These are phyloP conservation scores for Silvanus unidentatus DNA, from an alignment of 2,888 invertebrate genomes.

Conservation along the genomic window DNA sequence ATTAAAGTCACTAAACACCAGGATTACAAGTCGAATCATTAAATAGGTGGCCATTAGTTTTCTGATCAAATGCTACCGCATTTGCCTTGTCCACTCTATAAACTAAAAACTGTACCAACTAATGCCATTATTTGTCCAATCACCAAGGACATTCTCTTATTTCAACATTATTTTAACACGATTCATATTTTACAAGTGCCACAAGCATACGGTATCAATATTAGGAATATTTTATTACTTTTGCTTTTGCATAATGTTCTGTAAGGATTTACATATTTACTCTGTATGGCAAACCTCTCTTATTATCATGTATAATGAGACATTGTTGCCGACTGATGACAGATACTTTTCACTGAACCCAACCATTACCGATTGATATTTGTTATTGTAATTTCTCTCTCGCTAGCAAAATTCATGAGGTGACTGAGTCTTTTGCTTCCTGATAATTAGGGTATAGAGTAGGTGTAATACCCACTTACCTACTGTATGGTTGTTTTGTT, in stretches of 20 bases:
- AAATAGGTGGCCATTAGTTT: slow-evolving; percentile 30
- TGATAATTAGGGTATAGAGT: slow-evolving; percentile 14
- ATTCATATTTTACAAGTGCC: slow-evolving; percentile 7
- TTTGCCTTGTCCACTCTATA: slow-evolving; percentile 25
- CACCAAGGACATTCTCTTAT: slow-evolving; percentile 20
- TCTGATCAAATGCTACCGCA: slow-evolving; percentile 35
- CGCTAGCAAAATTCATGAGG: no score
- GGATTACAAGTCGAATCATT: slow-evolving; percentile 32
- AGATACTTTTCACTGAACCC: slow-evolving; percentile 12
- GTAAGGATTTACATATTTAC: no score
- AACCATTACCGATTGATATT: slow-evolving; percentile 12
- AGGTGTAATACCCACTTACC: slow-evolving; percentile 21
- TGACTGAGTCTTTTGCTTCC: slow-evolving; percentile 9
- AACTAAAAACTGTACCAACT: slow-evolving; percentile 22
- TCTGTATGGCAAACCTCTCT: no score
- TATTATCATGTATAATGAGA: not conserved
- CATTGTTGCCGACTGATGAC: not conserved
- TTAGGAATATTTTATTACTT: no score
- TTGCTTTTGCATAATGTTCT: no score
- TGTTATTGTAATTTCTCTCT: slow-evolving; percentile 11
- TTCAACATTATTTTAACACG: slow-evolving; percentile 11
- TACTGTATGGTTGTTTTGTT: slow-evolving; percentile 20
- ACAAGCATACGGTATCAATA: slow-evolving; percentile 11
- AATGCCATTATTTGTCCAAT: slow-evolving; percentile 29
- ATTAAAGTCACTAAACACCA: slow-evolving; percentile 39